These are phyloP conservation scores for Dromococcyx pavoninus DNA, from an alignment of 2,797 vertebrate species.

Conservation along the genomic window DNA sequence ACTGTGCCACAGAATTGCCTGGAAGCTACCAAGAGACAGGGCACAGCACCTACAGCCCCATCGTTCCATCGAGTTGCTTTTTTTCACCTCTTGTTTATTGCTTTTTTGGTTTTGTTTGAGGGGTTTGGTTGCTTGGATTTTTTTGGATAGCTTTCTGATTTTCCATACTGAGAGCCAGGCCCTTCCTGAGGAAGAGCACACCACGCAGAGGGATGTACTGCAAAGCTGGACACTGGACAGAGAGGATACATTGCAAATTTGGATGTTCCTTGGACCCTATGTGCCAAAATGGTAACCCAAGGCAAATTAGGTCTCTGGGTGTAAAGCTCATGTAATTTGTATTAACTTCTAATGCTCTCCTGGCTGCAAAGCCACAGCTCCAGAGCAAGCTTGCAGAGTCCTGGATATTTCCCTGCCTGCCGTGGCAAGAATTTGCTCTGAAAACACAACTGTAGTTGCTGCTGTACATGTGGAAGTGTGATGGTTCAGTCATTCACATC, in stretches of 20 bases:
- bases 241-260: conserved; percentile 53
- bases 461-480: not conserved
- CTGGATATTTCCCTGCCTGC: not conserved
- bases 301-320: conserved; percentile 43
- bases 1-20: not conserved
- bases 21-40: not conserved
- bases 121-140: not conserved
- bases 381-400: not conserved
- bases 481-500: not conserved
- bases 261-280: conserved; percentile 18
- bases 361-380: not conserved
- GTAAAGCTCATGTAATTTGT: conserved; percentile 61
- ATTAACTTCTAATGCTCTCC: not conserved
- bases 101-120: not conserved
- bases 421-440: not conserved
- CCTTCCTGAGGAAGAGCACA: not conserved
- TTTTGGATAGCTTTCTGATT: not conserved
- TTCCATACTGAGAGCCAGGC: not conserved
- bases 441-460: not conserved
- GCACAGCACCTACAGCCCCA: not conserved
- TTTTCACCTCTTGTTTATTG: not conserved
- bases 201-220: not conserved
- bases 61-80: not conserved
- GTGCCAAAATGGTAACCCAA: conserved; percentile 66
- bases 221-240: conserved; percentile 3